Base-by-base conservation (phyloP, 2,113 vertebrate species). In the Anthoscopus minutus region DNA sequence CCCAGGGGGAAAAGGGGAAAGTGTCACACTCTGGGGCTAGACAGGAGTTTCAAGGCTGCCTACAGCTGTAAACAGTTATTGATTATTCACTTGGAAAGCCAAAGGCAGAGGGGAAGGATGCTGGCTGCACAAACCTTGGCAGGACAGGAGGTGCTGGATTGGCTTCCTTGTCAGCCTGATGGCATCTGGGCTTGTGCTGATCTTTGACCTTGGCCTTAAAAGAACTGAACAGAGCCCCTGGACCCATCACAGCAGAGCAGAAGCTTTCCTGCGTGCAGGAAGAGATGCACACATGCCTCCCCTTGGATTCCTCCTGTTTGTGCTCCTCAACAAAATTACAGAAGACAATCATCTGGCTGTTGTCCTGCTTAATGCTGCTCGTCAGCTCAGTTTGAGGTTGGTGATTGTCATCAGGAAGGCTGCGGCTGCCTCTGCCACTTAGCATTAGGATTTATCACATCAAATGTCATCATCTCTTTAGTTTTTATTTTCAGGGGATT, bases 391-490 rank as follows among this genome's bases (percentile, higher is more conserved):
- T 42, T 84, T 88, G 94, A 83, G 76, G 60, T 66, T 84, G 86
- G 79, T 96, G 92, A 88, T 92, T 88, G 92, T 88, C 93, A 84
- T 95, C 89, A 93, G 85, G 47, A 87, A 88, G 67, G 64, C 90
- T 88, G 67, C 0, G 40, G 72, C 85, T 96, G 92, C 80, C 86
- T 90, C 93, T 97, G 95, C 76, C 90, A 76, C 82, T 96, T 96
- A 93, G 87, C 82, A 72, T 96, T 94, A 94, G 60, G 86, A 96
- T 96, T 97, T 95, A 88, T 78, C 90, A 84, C 90, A 92, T 96
- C 92, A 94, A 71, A 92, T 86, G 80, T 93, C 94, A 95, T 94
- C 64, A 93, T 65, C 82, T 74, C 78, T 88, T 86, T 85, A 66
- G 69, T 13, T 95, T 83, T 83, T 88, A 90, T 96, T 93, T 94